Base-by-base conservation (phyloP, 1,140 invertebrate species). In the Trichonephila inaurata region DNA sequence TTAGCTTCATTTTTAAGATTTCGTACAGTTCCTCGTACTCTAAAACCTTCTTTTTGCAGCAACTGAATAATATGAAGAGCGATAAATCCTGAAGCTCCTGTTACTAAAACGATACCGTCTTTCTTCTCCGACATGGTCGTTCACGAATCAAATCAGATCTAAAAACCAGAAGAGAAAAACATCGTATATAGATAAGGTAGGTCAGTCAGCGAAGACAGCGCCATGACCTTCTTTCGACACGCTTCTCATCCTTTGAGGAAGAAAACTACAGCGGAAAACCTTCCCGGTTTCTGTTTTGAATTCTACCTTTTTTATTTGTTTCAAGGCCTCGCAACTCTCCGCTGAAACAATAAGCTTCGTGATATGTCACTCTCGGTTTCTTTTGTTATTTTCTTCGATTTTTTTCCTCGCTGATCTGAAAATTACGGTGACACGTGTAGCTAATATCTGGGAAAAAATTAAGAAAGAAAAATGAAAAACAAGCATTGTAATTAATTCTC, bases 51-150 rank as follows among this genome's bases (percentile, higher is more conserved):
- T 40, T 95, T 95, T 92, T 96, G 95, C 82, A 96, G 95, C 44
- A 97, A 95, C 93, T 96, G 96, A 40, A 97, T 96, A 62, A 97
- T 96, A 94, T 97, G 96, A 28, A 96, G 95, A 58, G 96, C 97
- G 69, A 97, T 96, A 95, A 95, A 97, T 33, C 97, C 97, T 12
- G 96, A 96, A 7, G 96, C 97, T 81, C 97, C 97, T 10, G 97
- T 97, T 19, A 97, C 97, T 62, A 97, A 95, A 66, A 97, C 96
- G 16, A 24, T 83, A 44, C 12, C 69, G 60, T 91, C 82, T 24
- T 90, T 90, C 14, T 19, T 64, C 21, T 81, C 87, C 40, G 94
- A 51, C 94, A 94, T 94, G 93, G 95, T 89, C 58, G 72, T 24
- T 62, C 24, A 19, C 8, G 87, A 93, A 81, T 77, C 66, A 51